Conservation (phyloP, 2,888 invertebrate species). For the Orchesella flavescens region DNA sequence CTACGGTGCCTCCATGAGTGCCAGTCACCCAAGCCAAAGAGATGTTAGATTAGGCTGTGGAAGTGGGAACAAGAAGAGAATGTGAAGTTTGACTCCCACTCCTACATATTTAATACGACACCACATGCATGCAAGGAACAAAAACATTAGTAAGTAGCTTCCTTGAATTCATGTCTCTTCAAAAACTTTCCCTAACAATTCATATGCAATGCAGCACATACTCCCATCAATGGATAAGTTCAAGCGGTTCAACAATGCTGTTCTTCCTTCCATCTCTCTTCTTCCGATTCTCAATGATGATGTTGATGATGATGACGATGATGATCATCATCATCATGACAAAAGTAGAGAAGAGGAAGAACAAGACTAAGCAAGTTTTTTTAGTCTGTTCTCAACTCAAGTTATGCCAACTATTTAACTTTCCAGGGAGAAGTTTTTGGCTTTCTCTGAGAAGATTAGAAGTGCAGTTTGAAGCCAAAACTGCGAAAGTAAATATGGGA, state of each 20-base stretch:
- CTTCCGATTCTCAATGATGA: no score
- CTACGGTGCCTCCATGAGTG: no score
- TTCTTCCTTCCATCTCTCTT: constrained; percentile 1
- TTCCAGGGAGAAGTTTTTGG: no score
- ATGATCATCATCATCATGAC: neutral
- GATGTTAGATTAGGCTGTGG: no score
- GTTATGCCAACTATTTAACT: no score
- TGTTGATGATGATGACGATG: no score
- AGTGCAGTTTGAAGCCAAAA: no score
- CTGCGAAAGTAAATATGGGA: no score
- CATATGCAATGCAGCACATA: neutral
- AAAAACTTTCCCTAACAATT: constrained; percentile 25
- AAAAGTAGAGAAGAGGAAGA: neutral
- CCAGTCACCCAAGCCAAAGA: no score
- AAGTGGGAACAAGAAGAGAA: no score
- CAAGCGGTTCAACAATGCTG: neutral
- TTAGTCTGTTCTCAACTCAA: neutral
- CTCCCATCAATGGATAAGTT: neutral
- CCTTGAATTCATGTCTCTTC: neutral
- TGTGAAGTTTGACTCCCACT: neutral
- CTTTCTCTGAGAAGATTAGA: no score
- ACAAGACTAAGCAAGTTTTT: neutral
- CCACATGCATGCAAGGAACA: constrained; percentile 26
- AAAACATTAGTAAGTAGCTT: neutral
- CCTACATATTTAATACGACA: constrained; percentile 19